phyloP scores from a whole-genome alignment of 1,140 invertebrate genomes.

The Lethrus apterus region DNA sequence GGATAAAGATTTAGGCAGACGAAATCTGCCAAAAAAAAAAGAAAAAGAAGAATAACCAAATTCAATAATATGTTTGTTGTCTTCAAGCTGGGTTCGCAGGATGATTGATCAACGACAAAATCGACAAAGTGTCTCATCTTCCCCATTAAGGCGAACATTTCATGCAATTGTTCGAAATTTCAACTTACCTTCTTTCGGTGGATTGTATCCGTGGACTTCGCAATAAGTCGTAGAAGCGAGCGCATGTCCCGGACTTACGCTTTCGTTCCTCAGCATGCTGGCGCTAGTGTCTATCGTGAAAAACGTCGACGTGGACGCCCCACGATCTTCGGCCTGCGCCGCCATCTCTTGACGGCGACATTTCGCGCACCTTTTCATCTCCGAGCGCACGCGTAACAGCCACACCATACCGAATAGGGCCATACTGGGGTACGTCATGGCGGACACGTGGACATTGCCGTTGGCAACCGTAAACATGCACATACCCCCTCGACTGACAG shows the following conservation, averaged over 20 bases:
- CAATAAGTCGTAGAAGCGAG: slow-evolving; percentile 47
- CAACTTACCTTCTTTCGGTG: slow-evolving; percentile 50
- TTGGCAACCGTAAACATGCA: slow-evolving; percentile 8
- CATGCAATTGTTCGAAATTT: slow-evolving; percentile 1
- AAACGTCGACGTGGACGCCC: slow-evolving; percentile 43
- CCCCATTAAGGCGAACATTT: no score
- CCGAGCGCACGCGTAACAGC: slow-evolving; percentile 67
- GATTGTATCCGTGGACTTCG: slow-evolving; percentile 52
- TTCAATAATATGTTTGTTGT: no score
- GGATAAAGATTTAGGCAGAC: no score
- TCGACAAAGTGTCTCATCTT: no score
- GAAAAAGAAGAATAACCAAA: no score
- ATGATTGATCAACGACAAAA: no score
- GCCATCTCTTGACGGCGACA: slow-evolving; percentile 52
- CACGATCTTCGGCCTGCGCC: slow-evolving; percentile 24
- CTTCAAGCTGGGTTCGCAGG: no score
- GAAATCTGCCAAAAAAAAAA: no score
- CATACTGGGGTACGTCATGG: slow-evolving; percentile 47
- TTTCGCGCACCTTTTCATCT: slow-evolving; percentile 63
- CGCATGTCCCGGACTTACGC: slow-evolving; percentile 22
- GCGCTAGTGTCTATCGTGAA: slow-evolving; percentile 48
- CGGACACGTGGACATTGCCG: slow-evolving; percentile 18
- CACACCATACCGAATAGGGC: slow-evolving; percentile 80
- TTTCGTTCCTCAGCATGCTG: slow-evolving; percentile 19
- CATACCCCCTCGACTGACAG: no score